Conservation (phyloP, 2,797 vertebrate genomes). For the Syndactyla subalaris region DNA sequence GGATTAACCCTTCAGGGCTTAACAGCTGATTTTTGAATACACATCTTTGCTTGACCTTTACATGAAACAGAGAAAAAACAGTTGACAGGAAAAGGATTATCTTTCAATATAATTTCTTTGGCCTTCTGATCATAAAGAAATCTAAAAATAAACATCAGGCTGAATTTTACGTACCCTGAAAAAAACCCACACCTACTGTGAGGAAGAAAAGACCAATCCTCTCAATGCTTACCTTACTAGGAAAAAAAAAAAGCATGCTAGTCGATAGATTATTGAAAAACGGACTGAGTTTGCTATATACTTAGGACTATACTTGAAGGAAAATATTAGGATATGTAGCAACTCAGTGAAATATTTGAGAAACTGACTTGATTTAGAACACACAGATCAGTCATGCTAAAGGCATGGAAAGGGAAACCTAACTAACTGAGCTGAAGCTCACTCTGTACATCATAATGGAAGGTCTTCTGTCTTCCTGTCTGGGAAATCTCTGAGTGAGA, state of each 20-base stretch:
- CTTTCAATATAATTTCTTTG: neutral
- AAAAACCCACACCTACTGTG: neutral
- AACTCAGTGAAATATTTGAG: neutral
- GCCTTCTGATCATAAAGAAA: neutral
- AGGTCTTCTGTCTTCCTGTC: neutral
- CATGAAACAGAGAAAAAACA: neutral
- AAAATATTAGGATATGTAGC: neutral
- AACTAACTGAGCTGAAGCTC: neutral
- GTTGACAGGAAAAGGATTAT: neutral
- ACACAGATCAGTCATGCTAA: neutral
- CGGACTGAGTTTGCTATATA: neutral
- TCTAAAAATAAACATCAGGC: neutral
- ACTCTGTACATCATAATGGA: neutral
- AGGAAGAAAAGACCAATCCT: neutral
- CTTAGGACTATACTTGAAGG: neutral
- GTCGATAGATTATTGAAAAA: neutral
- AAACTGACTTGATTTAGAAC: neutral
- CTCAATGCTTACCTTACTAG: neutral
- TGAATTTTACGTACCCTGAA: neutral
- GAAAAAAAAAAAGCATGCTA: no score
- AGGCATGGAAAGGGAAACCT: neutral
- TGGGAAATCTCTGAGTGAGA: neutral
- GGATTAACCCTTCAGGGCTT: neutral
- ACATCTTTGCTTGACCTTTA: neutral
- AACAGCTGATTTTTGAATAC: neutral